phyloP scores from a whole-genome alignment of 2,888 invertebrate genomes.

The Drosophila subquinaria region DNA sequence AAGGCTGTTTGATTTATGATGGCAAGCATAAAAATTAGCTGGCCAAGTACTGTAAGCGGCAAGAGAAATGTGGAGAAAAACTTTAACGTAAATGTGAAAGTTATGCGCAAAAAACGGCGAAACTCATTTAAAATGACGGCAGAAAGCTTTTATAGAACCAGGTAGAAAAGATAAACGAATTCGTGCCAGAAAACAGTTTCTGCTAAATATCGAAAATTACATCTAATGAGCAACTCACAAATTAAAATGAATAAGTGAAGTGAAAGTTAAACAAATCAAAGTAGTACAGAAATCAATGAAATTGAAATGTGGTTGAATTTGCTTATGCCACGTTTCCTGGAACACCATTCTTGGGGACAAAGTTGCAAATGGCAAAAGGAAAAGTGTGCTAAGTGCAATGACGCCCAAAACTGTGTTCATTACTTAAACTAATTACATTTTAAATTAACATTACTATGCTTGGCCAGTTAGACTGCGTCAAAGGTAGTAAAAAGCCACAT shows the following conservation, averaged over 20 bases:
- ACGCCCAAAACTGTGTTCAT: slow-evolving; percentile 78
- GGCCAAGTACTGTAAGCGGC: slow-evolving; percentile 28
- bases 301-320: neutral
- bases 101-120: slow-evolving; percentile 64
- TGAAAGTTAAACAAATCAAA: neutral
- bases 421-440: slow-evolving; percentile 82
- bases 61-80: slow-evolving; percentile 41
- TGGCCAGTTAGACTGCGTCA: slow-evolving; percentile 43
- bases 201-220: neutral
- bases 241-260: neutral
- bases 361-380: slow-evolving; percentile 24
- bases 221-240: neutral
- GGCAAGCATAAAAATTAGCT: slow-evolving; percentile 71
- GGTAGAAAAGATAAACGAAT: slow-evolving; percentile 20
- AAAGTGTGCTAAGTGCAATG: slow-evolving; percentile 49
- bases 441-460: slow-evolving; percentile 72
- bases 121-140: slow-evolving; percentile 69
- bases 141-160: slow-evolving; percentile 17
- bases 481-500: slow-evolving; percentile 63
- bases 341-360: slow-evolving; percentile 18
- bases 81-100: slow-evolving; percentile 71
- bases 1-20: slow-evolving; percentile 80
- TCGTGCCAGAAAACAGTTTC: slow-evolving; percentile 20
- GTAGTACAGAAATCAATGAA: neutral
- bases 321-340: neutral